phyloP scores from a whole-genome alignment of 2,888 invertebrate species.

The Axea sp. region DNA sequence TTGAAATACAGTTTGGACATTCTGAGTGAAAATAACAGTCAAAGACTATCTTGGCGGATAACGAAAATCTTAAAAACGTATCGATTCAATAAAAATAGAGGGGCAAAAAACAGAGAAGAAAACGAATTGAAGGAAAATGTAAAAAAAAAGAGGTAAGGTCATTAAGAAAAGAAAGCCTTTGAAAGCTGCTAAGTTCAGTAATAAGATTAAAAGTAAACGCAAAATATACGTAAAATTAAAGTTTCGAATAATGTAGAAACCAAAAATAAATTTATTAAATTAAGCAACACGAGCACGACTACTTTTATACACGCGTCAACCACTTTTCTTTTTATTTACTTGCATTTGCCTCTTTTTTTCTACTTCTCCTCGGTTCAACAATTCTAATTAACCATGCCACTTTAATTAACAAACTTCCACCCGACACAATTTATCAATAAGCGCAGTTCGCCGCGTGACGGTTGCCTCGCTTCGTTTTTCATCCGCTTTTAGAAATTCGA shows the following conservation, averaged over 20 bases:
- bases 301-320: not conserved
- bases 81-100: too few relatives aligned
- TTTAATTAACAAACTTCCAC: slow-evolving; percentile 43
- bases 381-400: slow-evolving; percentile 35
- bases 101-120: not conserved
- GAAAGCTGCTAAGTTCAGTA: not conserved
- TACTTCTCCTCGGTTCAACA: not conserved
- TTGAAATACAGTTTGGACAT: too few relatives aligned
- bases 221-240: slow-evolving; percentile 11
- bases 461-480: not conserved
- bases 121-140: too few relatives aligned
- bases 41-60: too few relatives aligned
- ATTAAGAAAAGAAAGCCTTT: not conserved
- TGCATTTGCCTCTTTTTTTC: slow-evolving; percentile 1
- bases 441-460: not conserved
- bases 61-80: too few relatives aligned
- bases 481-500: slow-evolving; percentile 3
- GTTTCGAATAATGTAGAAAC: slow-evolving; percentile 36
- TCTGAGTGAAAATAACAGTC: too few relatives aligned
- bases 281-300: slow-evolving; percentile 10
- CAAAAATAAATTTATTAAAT: slow-evolving; percentile 33
- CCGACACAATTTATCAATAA: slow-evolving; percentile 27
- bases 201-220: slow-evolving; percentile 28
- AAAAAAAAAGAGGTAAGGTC: too few relatives aligned
- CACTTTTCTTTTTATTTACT: slow-evolving; percentile 29